Conservation (phyloP, 2,797 vertebrate genomes). For the Pelodytes ibericus region DNA sequence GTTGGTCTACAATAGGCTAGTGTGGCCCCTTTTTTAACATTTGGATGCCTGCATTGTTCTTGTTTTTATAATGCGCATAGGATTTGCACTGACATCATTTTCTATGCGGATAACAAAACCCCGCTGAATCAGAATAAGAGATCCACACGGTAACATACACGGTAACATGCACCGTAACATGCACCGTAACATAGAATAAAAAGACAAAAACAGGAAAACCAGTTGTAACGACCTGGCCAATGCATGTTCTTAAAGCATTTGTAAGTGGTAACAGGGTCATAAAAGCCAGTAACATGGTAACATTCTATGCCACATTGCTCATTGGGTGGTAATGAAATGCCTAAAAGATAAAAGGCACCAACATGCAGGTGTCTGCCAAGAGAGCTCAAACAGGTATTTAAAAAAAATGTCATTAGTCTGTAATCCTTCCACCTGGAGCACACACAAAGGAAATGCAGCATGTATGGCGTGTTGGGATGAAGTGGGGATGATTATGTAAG, state of each 20-base stretch:
- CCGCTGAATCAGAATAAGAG: constrained; percentile 15
- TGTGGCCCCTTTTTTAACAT: neutral
- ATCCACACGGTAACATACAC: neutral
- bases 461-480: neutral
- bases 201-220: neutral
- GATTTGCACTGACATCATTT: constrained; percentile 29
- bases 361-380: neutral
- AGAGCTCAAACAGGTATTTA: neutral
- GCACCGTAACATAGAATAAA: neutral
- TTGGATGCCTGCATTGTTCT: neutral
- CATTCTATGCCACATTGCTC: neutral
- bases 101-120: constrained; percentile 6
- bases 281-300: neutral
- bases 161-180: neutral
- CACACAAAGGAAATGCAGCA: neutral
- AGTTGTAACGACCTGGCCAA: too few relatives aligned
- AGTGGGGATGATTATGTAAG: neutral
- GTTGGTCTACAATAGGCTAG: too few relatives aligned
- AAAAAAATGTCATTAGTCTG: neutral
- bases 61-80: neutral
- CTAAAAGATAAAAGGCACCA: neutral
- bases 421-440: neutral
- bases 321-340: neutral
- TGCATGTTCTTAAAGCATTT: too few relatives aligned
- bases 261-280: too few relatives aligned